Evolutionary conservation across 2,797 vertebrate genomes (phyloP), one percentile per base, ranked within the genome.

Genomic region (Falco cherrug): DNA sequence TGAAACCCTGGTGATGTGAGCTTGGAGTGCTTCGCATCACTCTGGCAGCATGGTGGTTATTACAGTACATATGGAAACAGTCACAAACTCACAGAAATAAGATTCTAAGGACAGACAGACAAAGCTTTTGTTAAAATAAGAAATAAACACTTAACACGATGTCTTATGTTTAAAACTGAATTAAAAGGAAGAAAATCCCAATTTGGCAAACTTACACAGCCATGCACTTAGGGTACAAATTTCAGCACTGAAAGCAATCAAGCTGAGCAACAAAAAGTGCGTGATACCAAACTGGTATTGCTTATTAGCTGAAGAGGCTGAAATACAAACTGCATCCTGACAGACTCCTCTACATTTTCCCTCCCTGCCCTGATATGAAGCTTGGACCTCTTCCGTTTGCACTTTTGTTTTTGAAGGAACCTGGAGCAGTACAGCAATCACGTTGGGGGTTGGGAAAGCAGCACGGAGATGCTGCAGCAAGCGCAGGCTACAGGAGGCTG

Each of bases 21-120:
- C 59, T 39, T 76, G 43, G 67, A 87, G 56, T 0, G 1, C 20
- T 79, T 33, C 4, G 1, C 5, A 1, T 2, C 1, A 5, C 61
- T 61, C 70, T 79, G 78, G 54, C 57, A 89, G 41, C 2, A 5
- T 11, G 37, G 21, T 5, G 3, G 31, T n/a, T 35, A 33, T 59
- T 75, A 57, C 15, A 51, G 60, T 11, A 16, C 5, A 3, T 31
- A 50, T 12, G 11, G n/a, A 73, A 75, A 7, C 7, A 51, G 35
- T 26, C 45, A 77, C 26, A 82, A 60, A 20, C 9, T 85, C 16
- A 2, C 15, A 41, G 37, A 81, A 79, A 45, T 16, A 64, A 54
- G 28, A 9, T 63, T 73, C 33, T 45, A 35, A 33, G 35, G 51
- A 63, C 16, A 90, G 22, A 37, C 0, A 70, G 9, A n/a, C 11